A percentile compares a stretch with the other conserved stretches of the same genome.
Conservation (phyloP, 2,888 invertebrate genomes). For the Macaria liturata region DNA sequence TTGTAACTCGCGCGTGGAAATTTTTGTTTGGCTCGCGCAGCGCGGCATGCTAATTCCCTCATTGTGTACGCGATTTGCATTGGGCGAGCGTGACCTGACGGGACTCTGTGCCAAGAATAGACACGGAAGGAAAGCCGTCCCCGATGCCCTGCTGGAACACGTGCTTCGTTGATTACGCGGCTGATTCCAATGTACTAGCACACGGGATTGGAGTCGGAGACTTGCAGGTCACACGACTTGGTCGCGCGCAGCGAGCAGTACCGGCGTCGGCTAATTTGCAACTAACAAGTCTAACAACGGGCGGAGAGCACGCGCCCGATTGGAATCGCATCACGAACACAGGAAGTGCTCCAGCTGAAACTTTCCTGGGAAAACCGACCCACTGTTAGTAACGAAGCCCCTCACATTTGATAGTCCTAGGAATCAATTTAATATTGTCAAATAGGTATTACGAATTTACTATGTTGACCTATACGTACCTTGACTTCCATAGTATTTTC, state of each 20-base stretch:
- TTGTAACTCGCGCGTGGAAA: constrained; percentile 43
- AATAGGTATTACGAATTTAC: too few species aligned
- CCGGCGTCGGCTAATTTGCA: constrained; percentile 59
- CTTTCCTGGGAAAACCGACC: constrained; percentile 54
- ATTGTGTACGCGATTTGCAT: constrained; percentile 73
- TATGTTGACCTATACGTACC: too few species aligned
- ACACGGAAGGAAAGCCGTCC: constrained; percentile 78
- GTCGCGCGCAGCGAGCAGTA: constrained; percentile 56
- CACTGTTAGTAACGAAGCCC: constrained; percentile 54
- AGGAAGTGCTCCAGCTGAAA: constrained; percentile 52
- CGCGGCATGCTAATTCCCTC: constrained; percentile 63
- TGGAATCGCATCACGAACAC: constrained; percentile 63
- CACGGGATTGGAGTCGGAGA: constrained; percentile 38
- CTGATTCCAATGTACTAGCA: constrained; percentile 42
- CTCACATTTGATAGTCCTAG: constrained; percentile 38
- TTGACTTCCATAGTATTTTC: too few species aligned
- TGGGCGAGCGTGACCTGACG: constrained; percentile 67
- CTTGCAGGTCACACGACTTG: constrained; percentile 54
- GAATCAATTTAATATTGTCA: too few species aligned
- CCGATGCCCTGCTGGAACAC: constrained; percentile 63
- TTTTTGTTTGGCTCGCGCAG: constrained; percentile 48
- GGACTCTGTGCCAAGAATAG: constrained; percentile 68
- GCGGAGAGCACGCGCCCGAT: constrained; percentile 62
- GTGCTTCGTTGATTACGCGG: constrained; percentile 56
- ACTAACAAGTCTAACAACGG: constrained; percentile 39